Evolutionary conservation across 2,113 vertebrate genomes (phyloP).

Genomic region (Delphinus delphis): DNA sequence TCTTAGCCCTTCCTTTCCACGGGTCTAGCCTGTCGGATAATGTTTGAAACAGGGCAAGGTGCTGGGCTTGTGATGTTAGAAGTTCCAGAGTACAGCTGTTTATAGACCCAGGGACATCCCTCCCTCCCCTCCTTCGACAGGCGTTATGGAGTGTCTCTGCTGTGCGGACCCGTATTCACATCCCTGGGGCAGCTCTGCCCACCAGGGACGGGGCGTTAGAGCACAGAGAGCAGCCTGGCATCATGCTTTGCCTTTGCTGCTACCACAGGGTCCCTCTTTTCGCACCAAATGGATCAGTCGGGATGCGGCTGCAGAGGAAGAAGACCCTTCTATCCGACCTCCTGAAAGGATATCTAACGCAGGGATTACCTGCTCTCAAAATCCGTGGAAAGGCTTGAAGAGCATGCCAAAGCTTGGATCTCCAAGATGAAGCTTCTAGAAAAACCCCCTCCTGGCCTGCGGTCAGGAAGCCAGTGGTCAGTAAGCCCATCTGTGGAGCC

Average conservation of each 20-base stretch:
- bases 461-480: not conserved
- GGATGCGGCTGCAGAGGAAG: not conserved
- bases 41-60: not conserved
- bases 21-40: not conserved
- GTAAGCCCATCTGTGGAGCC: rapidly evolving
- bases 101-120: rapidly evolving
- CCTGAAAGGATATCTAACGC: not conserved
- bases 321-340: not conserved
- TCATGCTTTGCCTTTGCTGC: too few relatives aligned
- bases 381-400: not conserved
- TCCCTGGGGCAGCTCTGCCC: not conserved
- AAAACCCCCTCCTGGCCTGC: not conserved
- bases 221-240: not conserved
- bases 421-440: not conserved
- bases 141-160: rapidly evolving
- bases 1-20: not conserved
- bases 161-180: rapidly evolving
- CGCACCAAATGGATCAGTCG: not conserved
- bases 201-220: rapidly evolving
- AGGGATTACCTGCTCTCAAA: not conserved
- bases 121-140: too few relatives aligned
- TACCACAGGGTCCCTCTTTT: not conserved
- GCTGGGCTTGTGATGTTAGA: rapidly evolving
- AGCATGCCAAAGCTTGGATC: not conserved
- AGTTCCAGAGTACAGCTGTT: not conserved